Evolutionary conservation across 1,140 invertebrate species (phyloP), one percentile per base, ranked within the genome.

Genomic region (Drosophila neocordata): DNA sequence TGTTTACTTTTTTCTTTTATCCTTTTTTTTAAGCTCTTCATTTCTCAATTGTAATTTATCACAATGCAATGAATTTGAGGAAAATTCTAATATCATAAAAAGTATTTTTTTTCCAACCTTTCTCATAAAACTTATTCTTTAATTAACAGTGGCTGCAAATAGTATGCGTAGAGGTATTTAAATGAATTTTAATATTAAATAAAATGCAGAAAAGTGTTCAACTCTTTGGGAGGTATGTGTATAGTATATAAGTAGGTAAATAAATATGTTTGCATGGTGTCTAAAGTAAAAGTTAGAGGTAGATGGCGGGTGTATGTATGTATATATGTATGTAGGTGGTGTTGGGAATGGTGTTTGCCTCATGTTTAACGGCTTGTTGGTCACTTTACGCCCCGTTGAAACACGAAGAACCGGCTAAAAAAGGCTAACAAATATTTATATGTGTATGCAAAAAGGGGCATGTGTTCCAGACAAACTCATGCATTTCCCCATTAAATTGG

Each of bases 341-440:
- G 12, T 3, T 1, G 15, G 57, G 7, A 15, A 18, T 31, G 24
- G 27, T 6, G 24, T 31, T 31, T 31, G 44, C 48, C 15, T 24
- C 69, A 65, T 65, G 71, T 77, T 84, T 85, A 85, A 85, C 82
- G 82, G 78, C 71, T 87, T 87, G 82, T 87, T 87, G 83, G 71
- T 75, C 83, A 85, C 81, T 87, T 85, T 82, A 78, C 78, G 82
- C 74, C 65, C 56, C 74, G 52, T 69, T 87, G 59, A 81, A 31
- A 70, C 74, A 55, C 58, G 65, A 35, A 24, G 69, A 22, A 53
- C 34, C 38, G 56, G 27, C 31, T 8, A 52, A 35, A 52, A 31
- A 48, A 48, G 41, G 41, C 41, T 48, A 48, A 48, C 41, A 48
- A 48, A 48, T 48, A 48, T 48, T 20, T 48, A 20, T 48, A 48